These are phyloP conservation scores for Uropetala carovei DNA, from an alignment of 2,888 invertebrate genomes.

Conservation along the genomic window DNA sequence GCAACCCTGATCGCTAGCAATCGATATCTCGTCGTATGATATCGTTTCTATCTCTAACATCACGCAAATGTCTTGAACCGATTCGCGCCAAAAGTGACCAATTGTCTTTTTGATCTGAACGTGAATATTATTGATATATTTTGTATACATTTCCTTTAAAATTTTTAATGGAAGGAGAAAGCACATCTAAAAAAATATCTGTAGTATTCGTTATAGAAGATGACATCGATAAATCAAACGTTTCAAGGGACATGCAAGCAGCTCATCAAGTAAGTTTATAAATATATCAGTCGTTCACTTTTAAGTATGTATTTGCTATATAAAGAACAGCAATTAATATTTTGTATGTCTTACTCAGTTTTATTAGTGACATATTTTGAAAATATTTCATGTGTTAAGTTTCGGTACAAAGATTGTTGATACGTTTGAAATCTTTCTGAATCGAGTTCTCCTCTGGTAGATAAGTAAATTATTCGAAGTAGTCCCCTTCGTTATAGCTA, in stretches of 20 bases:
- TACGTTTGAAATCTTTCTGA: background rate
- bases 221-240: background rate
- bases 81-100: constrained; percentile 22
- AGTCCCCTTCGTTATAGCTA: too few relatives aligned
- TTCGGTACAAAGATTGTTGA: background rate
- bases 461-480: too few relatives aligned
- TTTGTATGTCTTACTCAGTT: background rate
- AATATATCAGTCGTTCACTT: background rate
- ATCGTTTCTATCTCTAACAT: too few relatives aligned
- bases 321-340: too few relatives aligned
- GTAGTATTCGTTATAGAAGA: constrained; percentile 36
- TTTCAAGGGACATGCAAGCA: constrained; percentile 34
- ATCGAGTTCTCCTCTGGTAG: background rate
- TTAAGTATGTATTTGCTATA: background rate
- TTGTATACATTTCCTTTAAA: background rate
- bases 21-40: too few relatives aligned
- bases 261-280: constrained; percentile 51
- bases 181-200: constrained; percentile 13
- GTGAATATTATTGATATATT: background rate
- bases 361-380: background rate
- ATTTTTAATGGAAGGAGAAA: background rate
- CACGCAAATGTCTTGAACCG: background rate
- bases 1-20: too few relatives aligned
- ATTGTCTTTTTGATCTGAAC: background rate
- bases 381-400: background rate